These are phyloP conservation scores for Agrochola macilenta DNA, from an alignment of 2,888 invertebrate genomes.

Conservation along the genomic window DNA sequence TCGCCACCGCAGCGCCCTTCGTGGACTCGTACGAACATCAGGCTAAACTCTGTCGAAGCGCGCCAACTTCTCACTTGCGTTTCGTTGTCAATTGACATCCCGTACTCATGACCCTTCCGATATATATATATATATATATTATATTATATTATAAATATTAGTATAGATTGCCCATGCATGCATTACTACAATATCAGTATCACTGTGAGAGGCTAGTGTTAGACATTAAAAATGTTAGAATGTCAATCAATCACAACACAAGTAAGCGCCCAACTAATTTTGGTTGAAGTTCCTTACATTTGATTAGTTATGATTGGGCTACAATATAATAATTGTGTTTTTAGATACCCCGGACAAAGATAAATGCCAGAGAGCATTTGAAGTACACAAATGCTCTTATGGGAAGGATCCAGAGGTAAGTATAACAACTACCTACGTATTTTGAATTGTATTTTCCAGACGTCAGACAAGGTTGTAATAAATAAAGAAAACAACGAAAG, in stretches of 20 bases:
- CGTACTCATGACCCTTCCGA: no score
- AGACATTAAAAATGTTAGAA: not conserved
- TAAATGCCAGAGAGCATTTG: slow-evolving; percentile 85
- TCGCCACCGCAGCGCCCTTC: no score
- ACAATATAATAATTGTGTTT: slow-evolving; percentile 24
- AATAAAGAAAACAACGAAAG: not conserved
- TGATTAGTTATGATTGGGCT: not conserved
- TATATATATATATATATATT: no score
- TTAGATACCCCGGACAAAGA: slow-evolving; percentile 84
- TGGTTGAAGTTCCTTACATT: not conserved
- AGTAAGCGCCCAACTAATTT: not conserved
- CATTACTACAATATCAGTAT: no score
- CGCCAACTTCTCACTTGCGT: no score
- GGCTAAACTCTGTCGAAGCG: no score
- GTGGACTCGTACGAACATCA: no score
- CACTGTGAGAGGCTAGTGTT: no score
- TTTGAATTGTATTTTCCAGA: not conserved
- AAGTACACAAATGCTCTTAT: slow-evolving; percentile 87
- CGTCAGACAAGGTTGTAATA: slow-evolving; percentile 11
- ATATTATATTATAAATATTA: no score
- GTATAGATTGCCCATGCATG: no score
- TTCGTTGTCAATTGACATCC: no score
- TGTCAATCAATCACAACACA: not conserved
- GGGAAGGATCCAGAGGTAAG: slow-evolving; percentile 86
- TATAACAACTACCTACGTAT: slow-evolving; percentile 33